Conservation (phyloP, 2,113 vertebrate genomes). For the Polyodon spathula region DNA sequence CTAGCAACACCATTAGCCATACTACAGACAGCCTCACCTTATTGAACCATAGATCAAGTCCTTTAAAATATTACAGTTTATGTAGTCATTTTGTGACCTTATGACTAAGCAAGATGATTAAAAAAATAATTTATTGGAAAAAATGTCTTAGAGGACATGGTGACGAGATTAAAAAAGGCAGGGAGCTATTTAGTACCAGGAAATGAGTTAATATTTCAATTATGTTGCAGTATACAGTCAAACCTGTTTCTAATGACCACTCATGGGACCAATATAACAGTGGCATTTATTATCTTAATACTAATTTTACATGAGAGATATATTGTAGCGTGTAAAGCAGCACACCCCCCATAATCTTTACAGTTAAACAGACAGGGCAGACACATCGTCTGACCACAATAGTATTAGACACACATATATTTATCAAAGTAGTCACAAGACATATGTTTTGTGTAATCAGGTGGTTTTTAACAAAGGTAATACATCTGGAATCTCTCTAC, state of each 20-base stretch:
- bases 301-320: too few relatives aligned
- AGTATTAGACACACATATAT: too few relatives aligned
- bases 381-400: too few relatives aligned
- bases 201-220: neutral
- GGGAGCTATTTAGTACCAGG: neutral
- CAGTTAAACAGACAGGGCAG: too few relatives aligned
- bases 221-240: neutral
- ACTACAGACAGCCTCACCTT: neutral
- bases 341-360: too few relatives aligned
- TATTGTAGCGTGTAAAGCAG: too few relatives aligned
- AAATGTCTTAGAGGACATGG: neutral
- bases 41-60: constrained; percentile 10
- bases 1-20: constrained; percentile 10
- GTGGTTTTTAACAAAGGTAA: too few relatives aligned
- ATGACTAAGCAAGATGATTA: constrained; percentile 2
- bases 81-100: constrained; percentile 3
- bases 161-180: neutral
- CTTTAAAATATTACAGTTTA: neutral
- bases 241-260: neutral
- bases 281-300: too few relatives aligned
- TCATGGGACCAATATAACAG: too few relatives aligned
- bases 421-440: too few relatives aligned
- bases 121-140: constrained; percentile 5
- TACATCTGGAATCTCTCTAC: too few relatives aligned
- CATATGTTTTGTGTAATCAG: too few relatives aligned